Base-by-base conservation (phyloP, 2,797 vertebrate species). In the Gymnothorax reevesii region DNA sequence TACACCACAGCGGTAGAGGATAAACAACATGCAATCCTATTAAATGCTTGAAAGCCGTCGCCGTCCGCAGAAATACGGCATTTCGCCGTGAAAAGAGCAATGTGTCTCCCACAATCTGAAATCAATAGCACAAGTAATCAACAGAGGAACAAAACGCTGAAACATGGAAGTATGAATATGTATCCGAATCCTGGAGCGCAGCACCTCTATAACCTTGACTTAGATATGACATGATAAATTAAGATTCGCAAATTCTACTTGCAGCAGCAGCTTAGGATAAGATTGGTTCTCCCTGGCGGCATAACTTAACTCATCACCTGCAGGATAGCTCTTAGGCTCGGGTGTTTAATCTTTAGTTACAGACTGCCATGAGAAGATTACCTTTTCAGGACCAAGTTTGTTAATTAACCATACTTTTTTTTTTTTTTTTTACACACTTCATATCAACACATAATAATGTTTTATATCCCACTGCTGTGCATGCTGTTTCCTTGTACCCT, bases 21-120 rank as follows among this genome's bases (percentile, higher is more conserved):
- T 89, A 94, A 94, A 93, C 93, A 88, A 88, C 82, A 88, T 86
- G 83, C 93, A 96, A 96, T 96, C 95, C 94, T 91, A 95, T 96
- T 96, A 95, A 94, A 94, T 93, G 94, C 90, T 92, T 90, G 62
- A 90, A 91, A 91, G 90, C 90, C 88, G 90, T 88, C 89, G 89
- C 89, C 85, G 92, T 94, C 87, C 57, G 59, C 79, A 86, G 20
- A 87, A 86, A 87, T 85, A 69, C 55, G 80, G 87, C 75, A 42
- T 87, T 90, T 85, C 66, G 83, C 87, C 84, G 88, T 93, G 93
- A 93, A 95, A 92, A 92, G 87, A 90, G 92, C 92, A 93, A 94
- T 88, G 60, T 95, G 94, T 95, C 83, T 88, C 88, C 86, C 83
- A 86, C 92, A 92, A 94, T 90, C 83, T 90, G 89, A 92, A 93